These are phyloP conservation scores for Drosophila subsilvestris DNA, from an alignment of 2,888 invertebrate species.

Conservation along the genomic window DNA sequence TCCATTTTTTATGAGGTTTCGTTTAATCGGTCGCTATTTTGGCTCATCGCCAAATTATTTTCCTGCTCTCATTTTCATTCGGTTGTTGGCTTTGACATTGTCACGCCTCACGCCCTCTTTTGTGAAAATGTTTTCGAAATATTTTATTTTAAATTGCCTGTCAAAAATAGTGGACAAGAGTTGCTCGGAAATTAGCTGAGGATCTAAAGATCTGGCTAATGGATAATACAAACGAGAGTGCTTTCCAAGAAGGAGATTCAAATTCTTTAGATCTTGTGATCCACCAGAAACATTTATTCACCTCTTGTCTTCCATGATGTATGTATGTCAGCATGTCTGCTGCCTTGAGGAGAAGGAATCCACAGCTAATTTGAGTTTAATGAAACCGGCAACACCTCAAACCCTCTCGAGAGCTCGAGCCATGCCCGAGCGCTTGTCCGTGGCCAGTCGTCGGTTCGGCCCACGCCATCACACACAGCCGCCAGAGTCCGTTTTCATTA, in stretches of 20 bases:
- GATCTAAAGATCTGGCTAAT: conserved; percentile 24
- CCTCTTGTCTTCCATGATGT: conserved; percentile 59
- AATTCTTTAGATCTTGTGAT: conserved; percentile 39
- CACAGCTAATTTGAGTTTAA: conserved; percentile 60
- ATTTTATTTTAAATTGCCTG: conserved; percentile 64
- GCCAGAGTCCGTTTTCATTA: conserved; percentile 59
- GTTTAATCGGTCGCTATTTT: conserved; percentile 66
- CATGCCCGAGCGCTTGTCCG: conserved; percentile 48
- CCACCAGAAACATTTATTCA: conserved; percentile 46
- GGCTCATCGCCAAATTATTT: conserved; percentile 68
- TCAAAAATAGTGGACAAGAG: conserved; percentile 58
- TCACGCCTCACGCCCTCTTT: conserved; percentile 51
- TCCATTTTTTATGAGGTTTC: conserved; percentile 45
- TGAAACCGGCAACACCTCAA: conserved; percentile 51
- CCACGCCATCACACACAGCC: conserved; percentile 49
- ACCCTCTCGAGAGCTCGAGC: conserved; percentile 6
- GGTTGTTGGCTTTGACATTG: conserved; percentile 72
- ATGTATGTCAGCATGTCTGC: conserved; percentile 56
- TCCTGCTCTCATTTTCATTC: conserved; percentile 68
- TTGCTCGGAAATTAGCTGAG: conserved; percentile 34
- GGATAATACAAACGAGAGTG: conserved; percentile 13
- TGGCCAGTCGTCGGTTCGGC: conserved; percentile 46
- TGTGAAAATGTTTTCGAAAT: conserved; percentile 61
- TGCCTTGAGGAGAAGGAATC: conserved; percentile 25
- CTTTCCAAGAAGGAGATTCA: conserved; percentile 14